These are phyloP conservation scores for Ictidomys tridecemlineatus DNA, from an alignment of 2,113 vertebrate genomes.

Conservation along the genomic window DNA sequence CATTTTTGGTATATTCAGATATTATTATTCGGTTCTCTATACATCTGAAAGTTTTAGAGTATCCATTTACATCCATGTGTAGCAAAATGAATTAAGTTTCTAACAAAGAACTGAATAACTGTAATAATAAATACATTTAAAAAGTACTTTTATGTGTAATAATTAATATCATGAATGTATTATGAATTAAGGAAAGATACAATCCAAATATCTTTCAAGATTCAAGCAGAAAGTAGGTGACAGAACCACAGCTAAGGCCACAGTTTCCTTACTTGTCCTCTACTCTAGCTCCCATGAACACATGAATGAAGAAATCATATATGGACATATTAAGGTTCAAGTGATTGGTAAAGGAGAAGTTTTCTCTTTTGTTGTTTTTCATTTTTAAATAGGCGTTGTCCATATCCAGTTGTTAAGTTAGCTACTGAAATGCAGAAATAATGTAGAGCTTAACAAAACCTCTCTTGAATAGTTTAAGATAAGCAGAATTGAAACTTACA, in stretches of 20 bases:
- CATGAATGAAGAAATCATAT: neutral
- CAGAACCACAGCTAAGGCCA: neutral
- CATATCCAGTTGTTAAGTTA: neutral
- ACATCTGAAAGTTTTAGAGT: neutral
- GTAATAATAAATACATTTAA: neutral
- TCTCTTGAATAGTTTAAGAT: neutral
- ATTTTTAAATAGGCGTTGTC: neutral
- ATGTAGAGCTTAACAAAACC: neutral
- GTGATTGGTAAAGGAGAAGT: neutral
- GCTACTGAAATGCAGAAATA: neutral
- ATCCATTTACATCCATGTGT: neutral
- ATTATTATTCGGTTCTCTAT: neutral
- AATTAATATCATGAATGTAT: neutral
- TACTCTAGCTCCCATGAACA: neutral
- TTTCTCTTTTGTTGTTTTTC: neutral
- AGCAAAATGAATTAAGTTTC: neutral
- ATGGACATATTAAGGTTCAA: neutral
- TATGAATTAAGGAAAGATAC: neutral
- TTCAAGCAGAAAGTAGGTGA: neutral
- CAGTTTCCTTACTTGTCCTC: neutral
- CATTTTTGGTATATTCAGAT: neutral
- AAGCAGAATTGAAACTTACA: neutral
- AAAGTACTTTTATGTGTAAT: neutral
- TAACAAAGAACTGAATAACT: neutral
- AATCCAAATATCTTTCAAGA: neutral